These are phyloP conservation scores for Hycleus phaleratus DNA, from an alignment of 1,140 invertebrate species.

Conservation along the genomic window DNA sequence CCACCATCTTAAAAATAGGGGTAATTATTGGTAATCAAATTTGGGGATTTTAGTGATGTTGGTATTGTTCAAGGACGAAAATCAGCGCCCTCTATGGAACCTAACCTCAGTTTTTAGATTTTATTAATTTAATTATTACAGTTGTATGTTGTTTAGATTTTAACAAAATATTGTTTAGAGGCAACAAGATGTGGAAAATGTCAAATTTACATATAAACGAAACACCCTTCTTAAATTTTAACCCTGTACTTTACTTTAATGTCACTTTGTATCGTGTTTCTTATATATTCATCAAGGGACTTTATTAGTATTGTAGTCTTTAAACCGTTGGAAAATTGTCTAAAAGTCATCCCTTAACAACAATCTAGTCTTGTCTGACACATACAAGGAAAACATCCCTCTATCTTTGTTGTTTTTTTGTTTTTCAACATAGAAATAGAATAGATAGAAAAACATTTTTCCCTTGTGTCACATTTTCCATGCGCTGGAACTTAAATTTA, in stretches of 20 bases:
- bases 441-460: slow-evolving; percentile 23
- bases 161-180: too few relatives aligned
- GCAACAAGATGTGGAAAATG: neutral
- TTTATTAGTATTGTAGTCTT: slow-evolving; percentile 26
- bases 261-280: slow-evolving; percentile 37
- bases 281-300: slow-evolving; percentile 37
- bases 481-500: slow-evolving; percentile 23
- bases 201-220: slow-evolving; percentile 16
- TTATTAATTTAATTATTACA: too few relatives aligned
- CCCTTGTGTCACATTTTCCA: slow-evolving; percentile 28
- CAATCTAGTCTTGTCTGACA: neutral
- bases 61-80: too few relatives aligned
- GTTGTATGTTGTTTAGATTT: too few relatives aligned
- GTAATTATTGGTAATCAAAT: too few relatives aligned
- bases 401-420: neutral
- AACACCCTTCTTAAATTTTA: slow-evolving; percentile 28
- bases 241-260: slow-evolving; percentile 33
- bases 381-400: neutral
- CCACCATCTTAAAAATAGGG: too few relatives aligned
- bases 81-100: too few relatives aligned
- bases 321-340: neutral
- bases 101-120: too few relatives aligned
- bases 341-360: neutral
- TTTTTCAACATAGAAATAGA: neutral
- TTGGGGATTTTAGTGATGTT: too few relatives aligned